These are phyloP conservation scores for Adelosebastes latens DNA, from an alignment of 2,797 vertebrate genomes.

Conservation along the genomic window DNA sequence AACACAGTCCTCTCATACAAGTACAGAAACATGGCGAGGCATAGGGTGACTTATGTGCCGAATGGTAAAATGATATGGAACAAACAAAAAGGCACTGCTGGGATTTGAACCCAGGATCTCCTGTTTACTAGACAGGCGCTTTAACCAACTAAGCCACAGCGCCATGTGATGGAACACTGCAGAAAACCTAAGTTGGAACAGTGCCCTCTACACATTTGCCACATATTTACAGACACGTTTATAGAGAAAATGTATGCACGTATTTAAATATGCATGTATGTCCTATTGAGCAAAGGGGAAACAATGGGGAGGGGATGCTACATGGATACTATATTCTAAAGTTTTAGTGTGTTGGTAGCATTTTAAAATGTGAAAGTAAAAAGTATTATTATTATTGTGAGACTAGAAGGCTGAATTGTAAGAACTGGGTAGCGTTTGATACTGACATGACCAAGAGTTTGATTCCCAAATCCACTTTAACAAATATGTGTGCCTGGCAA, in stretches of 20 bases:
- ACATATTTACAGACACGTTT: too few relatives aligned
- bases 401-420: background rate
- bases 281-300: background rate
- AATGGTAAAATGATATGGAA: background rate
- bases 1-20: background rate
- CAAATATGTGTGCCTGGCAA: conserved; percentile 2
- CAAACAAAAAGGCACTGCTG: conserved; percentile 4
- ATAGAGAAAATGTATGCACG: background rate
- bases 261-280: background rate
- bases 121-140: background rate
- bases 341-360: background rate
- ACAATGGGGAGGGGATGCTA: background rate
- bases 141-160: conserved; percentile 15
- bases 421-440: background rate
- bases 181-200: background rate
- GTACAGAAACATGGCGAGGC: background rate
- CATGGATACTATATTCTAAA: background rate
- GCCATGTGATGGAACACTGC: accelerated
- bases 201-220: background rate
- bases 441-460: background rate
- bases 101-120: conserved; percentile 8
- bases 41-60: background rate
- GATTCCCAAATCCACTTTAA: background rate
- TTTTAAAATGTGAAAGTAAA: background rate
- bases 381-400: conserved; percentile 1